A percentile compares a stretch with the other conserved stretches of the same genome.
Evolutionary conservation across 2,888 invertebrate genomes (phyloP).

Genomic region (Cylindroiulus punctatus): DNA sequence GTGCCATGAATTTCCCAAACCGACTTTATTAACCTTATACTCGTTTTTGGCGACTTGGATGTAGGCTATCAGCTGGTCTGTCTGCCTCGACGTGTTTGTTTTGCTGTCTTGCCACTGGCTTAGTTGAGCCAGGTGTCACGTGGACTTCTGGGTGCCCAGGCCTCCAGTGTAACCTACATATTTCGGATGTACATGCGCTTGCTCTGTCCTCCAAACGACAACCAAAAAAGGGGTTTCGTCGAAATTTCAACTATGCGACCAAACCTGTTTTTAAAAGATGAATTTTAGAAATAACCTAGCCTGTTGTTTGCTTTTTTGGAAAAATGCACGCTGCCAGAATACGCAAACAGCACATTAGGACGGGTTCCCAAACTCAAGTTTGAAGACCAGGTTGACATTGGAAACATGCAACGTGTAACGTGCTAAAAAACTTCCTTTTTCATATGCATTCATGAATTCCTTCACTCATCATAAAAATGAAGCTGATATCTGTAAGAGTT

Average conservation of each 20-base stretch:
- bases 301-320: not conserved
- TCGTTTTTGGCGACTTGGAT: not conserved
- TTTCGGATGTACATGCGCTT: not conserved
- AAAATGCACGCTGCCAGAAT: not conserved
- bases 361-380: too few relatives aligned
- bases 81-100: conserved; percentile 11
- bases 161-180: not conserved
- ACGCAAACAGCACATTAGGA: too few relatives aligned
- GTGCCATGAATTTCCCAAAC: not conserved
- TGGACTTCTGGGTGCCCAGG: not conserved
- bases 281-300: not conserved
- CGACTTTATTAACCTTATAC: conserved; percentile 1
- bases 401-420: too few relatives aligned
- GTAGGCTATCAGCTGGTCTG: not conserved
- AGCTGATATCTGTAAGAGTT: too few relatives aligned
- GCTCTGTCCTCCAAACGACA: not conserved
- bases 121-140: not conserved
- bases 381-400: too few relatives aligned
- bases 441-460: too few relatives aligned
- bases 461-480: too few relatives aligned
- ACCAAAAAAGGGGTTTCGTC: not conserved
- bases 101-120: not conserved
- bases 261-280: conserved; percentile 12
- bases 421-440: too few relatives aligned
- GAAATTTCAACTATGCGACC: conserved; percentile 1